Percentiles rank a stretch among this genome's conserved stretches.
phyloP scores from a whole-genome alignment of 2,888 invertebrate species.

The Agrilus cyanescens region DNA sequence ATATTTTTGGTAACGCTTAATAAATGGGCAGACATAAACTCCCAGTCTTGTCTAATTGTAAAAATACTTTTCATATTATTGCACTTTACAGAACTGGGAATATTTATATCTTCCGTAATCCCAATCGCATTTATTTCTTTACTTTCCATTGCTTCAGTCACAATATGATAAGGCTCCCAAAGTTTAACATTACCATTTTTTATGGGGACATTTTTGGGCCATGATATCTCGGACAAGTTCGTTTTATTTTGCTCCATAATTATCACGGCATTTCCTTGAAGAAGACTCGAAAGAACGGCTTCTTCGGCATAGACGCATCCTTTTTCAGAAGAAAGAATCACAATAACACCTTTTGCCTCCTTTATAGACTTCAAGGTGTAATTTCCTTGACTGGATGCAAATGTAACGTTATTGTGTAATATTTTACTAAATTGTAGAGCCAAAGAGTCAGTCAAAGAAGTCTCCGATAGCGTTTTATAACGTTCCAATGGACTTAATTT shows the following conservation, averaged over 20 bases:
- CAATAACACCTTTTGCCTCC: constrained; percentile 24
- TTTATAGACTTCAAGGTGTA: constrained; percentile 16
- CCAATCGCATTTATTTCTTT: constrained; percentile 9
- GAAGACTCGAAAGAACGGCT: constrained; percentile 22
- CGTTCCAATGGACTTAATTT: constrained; percentile 13
- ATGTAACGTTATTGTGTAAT: constrained; percentile 9
- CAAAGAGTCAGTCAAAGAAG: constrained; percentile 1
- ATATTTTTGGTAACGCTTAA: no score
- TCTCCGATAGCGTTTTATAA: constrained; percentile 9
- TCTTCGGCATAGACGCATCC: constrained; percentile 12
- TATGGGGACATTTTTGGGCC: constrained; percentile 18
- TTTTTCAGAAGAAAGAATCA: constrained; percentile 16
- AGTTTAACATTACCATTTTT: constrained; percentile 14
- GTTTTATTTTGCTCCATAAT: constrained; percentile 15
- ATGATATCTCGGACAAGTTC: constrained; percentile 13
- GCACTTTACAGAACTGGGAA: no score
- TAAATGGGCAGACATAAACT: no score
- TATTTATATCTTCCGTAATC: no score
- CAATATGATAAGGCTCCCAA: constrained; percentile 5
- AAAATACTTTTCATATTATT: no score
- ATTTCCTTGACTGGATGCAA: constrained; percentile 5
- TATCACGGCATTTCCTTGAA: constrained; percentile 28
- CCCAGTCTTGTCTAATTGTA: no score
- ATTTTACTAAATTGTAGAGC: constrained; percentile 14
- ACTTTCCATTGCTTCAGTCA: constrained; percentile 4